phyloP scores from a whole-genome alignment of 1,140 invertebrate genomes.

The Nautilus pompilius region DNA sequence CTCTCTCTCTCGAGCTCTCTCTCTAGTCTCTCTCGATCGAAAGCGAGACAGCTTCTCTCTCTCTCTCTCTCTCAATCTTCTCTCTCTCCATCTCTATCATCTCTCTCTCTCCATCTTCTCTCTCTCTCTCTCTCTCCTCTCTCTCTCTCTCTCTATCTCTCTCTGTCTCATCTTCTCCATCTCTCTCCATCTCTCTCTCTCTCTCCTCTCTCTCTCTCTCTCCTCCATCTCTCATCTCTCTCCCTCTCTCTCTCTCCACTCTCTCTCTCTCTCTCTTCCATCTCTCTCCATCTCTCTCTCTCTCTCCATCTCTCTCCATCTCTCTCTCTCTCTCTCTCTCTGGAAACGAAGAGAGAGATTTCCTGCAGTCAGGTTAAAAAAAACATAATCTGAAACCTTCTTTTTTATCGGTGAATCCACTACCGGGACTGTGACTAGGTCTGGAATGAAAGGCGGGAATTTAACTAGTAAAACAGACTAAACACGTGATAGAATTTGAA shows the following conservation, averaged over 20 bases:
- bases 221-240: not conserved
- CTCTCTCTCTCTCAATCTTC: not conserved
- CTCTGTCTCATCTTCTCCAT: not conserved
- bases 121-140: not conserved
- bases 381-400: no score
- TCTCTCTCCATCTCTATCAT: not conserved
- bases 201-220: not conserved
- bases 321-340: not conserved
- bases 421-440: no score
- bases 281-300: not conserved
- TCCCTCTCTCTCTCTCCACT: not conserved
- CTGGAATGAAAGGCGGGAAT: no score
- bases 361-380: no score
- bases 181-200: not conserved
- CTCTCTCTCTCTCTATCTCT: not conserved
- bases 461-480: no score
- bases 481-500: no score
- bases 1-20: no score
- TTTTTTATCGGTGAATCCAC: no score
- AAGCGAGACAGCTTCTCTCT: not conserved
- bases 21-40: no score
- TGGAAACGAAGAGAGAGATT: no score
- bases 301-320: not conserved
- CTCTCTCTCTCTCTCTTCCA: not conserved
- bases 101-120: not conserved